Evolutionary conservation across 2,797 vertebrate genomes (phyloP).

Genomic region (Vultur gryphus): DNA sequence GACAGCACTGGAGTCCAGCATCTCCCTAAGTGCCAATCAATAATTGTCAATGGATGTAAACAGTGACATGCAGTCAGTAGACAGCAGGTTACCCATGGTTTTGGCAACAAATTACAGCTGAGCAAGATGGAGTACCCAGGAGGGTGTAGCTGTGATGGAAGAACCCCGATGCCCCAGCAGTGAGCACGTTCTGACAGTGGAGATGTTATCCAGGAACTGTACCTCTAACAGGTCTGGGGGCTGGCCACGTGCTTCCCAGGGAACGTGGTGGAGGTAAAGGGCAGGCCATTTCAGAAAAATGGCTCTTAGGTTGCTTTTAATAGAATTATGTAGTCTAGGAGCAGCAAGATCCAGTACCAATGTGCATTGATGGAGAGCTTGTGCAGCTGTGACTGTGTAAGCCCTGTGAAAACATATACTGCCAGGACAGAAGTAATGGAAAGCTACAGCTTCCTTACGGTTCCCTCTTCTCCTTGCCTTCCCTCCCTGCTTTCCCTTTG

Average conservation of each 20-base stretch:
- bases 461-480: not conserved
- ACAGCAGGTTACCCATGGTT: not conserved
- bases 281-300: not conserved
- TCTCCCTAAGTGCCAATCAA: not conserved
- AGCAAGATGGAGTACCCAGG: not conserved
- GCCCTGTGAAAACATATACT: not conserved
- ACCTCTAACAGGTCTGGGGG: not conserved
- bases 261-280: not conserved
- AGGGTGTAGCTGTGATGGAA: not conserved
- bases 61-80: not conserved
- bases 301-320: not conserved
- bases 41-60: not conserved
- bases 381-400: not conserved
- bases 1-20: not conserved
- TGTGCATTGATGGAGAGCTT: not conserved
- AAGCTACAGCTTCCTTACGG: not conserved
- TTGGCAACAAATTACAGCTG: not conserved
- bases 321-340: not conserved
- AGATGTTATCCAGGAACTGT: not conserved
- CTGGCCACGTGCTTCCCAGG: not conserved
- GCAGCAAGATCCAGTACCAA: not conserved
- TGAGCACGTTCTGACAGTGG: not conserved
- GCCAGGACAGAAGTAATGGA: not conserved
- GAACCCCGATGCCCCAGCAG: not conserved
- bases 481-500: fast-evolving